phyloP scores from a whole-genome alignment of 53 echinoderm and acorn worm genomes.

The Henricia sp. region DNA sequence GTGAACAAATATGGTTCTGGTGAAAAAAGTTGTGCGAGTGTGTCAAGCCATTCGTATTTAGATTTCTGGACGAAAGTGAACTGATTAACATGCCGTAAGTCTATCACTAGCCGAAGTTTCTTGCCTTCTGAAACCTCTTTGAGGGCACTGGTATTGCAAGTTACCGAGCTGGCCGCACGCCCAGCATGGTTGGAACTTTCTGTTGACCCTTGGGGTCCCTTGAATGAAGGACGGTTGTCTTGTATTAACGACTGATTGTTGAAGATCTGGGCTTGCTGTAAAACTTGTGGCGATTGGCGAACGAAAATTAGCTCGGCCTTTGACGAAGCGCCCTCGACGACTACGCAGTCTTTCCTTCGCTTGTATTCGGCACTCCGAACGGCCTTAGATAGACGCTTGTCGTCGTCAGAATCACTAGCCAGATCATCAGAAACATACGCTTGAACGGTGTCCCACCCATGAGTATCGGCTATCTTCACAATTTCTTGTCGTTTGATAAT shows the following conservation, averaged over 20 bases:
- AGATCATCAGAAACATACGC: no score
- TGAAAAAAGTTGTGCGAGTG: slow-evolving; percentile 5
- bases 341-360: no score
- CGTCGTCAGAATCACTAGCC: no score
- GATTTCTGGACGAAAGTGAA: slow-evolving; percentile 12
- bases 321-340: no score
- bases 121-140: slow-evolving; percentile 40
- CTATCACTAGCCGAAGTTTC: not conserved
- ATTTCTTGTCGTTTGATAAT: not conserved
- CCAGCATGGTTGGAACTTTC: no score
- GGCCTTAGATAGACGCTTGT: slow-evolving; percentile 6
- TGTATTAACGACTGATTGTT: not conserved
- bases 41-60: not conserved
- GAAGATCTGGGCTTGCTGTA: not conserved
- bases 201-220: no score
- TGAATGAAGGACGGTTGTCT: no score
- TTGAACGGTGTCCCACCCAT: no score
- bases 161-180: no score
- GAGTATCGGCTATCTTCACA: not conserved
- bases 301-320: no score
- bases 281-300: no score
- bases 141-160: slow-evolving; percentile 29
- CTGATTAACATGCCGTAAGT: slow-evolving; percentile 14
- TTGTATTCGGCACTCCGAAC: no score
- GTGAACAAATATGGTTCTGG: slow-evolving; percentile 3